Evolutionary conservation across 2,113 vertebrate species (phyloP).

Genomic region (Hippoglossus stenolepis): DNA sequence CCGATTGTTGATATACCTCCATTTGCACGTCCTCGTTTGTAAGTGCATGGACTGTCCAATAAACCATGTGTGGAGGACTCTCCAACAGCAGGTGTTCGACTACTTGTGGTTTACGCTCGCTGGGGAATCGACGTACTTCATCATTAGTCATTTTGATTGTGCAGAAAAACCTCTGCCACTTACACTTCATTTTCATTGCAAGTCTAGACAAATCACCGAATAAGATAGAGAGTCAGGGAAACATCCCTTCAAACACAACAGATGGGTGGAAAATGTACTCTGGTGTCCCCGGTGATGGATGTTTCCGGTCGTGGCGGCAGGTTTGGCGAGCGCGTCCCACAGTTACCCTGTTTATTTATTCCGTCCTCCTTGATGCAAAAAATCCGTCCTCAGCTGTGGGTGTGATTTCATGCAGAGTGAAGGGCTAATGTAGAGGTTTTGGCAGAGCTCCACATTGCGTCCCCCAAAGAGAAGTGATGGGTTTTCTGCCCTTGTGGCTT

Average conservation of each 20-base stretch:
- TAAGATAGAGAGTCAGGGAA: too few relatives aligned
- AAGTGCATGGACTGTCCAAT: too few relatives aligned
- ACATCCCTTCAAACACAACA: background rate
- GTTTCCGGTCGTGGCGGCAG: background rate
- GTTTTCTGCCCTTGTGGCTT: constrained; percentile 11
- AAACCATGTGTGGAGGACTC: too few relatives aligned
- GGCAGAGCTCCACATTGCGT: constrained; percentile 36
- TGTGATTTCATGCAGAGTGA: constrained; percentile 36
- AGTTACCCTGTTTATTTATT: constrained; percentile 33
- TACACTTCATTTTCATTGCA: background rate
- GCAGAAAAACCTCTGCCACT: too few relatives aligned
- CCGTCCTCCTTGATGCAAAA: constrained; percentile 12
- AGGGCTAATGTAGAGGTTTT: constrained; percentile 19
- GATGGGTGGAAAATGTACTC: background rate
- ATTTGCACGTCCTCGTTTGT: too few relatives aligned
- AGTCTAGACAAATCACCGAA: background rate
- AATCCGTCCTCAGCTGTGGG: background rate
- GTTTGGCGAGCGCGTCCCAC: background rate
- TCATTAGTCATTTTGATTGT: too few relatives aligned
- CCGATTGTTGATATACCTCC: too few relatives aligned
- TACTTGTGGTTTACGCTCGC: too few relatives aligned
- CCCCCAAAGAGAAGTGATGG: constrained; percentile 9
- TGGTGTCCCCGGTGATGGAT: background rate
- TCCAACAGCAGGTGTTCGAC: too few relatives aligned
- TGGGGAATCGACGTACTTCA: too few relatives aligned